Percentiles rank a stretch among this genome's conserved stretches.
Evolutionary conservation across 2,888 invertebrate species (phyloP).

Genomic region (Eupithecia abbreviata): DNA sequence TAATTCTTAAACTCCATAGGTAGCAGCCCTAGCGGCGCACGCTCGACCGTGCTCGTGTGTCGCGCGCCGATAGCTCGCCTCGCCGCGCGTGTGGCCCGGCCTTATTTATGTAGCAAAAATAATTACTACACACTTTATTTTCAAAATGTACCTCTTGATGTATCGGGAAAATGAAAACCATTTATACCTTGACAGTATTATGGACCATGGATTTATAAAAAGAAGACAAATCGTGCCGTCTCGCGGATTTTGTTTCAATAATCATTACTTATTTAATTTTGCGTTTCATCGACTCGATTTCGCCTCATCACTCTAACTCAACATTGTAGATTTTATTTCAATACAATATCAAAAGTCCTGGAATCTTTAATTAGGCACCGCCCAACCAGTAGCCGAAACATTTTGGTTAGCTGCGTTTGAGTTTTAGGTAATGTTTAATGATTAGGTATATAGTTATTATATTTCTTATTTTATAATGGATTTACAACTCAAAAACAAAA

Average conservation of each 20-base stretch:
- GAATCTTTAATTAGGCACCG: too few species aligned
- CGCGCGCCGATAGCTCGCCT: conserved; percentile 51
- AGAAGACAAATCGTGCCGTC: background rate
- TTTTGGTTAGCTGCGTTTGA: too few species aligned
- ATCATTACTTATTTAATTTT: too few species aligned
- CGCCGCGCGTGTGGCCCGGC: conserved; percentile 39
- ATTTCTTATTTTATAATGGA: too few species aligned
- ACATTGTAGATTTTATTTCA: too few species aligned
- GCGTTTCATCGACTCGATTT: too few species aligned
- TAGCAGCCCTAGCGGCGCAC: conserved; percentile 14
- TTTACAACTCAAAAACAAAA: too few species aligned
- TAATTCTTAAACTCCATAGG: background rate
- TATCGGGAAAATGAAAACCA: background rate
- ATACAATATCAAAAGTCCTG: too few species aligned
- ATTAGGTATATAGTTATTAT: too few species aligned
- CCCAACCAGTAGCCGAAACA: too few species aligned
- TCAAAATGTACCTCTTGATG: conserved; percentile 12
- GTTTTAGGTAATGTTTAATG: too few species aligned
- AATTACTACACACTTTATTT: conserved; percentile 34
- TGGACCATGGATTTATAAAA: background rate
- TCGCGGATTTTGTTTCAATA: background rate
- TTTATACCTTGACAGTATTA: background rate
- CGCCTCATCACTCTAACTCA: too few species aligned
- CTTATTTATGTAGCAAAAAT: conserved; percentile 56
- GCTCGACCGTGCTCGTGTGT: conserved; percentile 50